Percentiles rank a stretch among this genome's conserved stretches.
These are phyloP conservation scores for Popillia japonica DNA, from an alignment of 1,140 invertebrate species.

Conservation along the genomic window DNA sequence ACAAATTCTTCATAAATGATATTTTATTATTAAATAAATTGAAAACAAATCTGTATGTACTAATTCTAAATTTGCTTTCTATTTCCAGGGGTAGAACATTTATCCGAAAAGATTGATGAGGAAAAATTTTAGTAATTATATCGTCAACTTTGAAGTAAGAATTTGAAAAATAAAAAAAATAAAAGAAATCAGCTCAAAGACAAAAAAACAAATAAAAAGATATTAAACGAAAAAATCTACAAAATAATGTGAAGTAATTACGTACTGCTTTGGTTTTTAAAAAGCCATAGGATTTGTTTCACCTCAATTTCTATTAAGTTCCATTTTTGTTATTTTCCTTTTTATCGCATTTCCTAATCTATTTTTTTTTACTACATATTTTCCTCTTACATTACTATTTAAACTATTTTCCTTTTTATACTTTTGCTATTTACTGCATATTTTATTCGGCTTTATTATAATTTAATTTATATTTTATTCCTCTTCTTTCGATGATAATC, in stretches of 20 bases:
- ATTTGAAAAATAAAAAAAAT: neutral
- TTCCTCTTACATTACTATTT: neutral
- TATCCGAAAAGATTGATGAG: constrained; percentile 56
- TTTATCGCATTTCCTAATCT: neutral
- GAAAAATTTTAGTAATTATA: constrained; percentile 26
- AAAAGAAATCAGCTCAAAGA: constrained; percentile 15
- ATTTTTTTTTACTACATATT: neutral
- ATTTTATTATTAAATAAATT: too few relatives aligned
- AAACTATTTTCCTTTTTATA: neutral
- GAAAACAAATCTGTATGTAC: too few relatives aligned
- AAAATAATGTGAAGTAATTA: constrained; percentile 15
- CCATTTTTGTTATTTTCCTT: neutral
- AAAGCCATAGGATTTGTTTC: constrained; percentile 25
- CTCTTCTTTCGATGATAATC: neutral
- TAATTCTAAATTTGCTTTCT: constrained; percentile 42
- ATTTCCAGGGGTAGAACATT: constrained; percentile 58
- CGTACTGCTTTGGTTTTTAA: constrained; percentile 36
- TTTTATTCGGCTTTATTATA: too few relatives aligned
- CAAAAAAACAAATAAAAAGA: constrained; percentile 17
- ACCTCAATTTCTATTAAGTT: neutral
- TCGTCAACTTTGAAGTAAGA: constrained; percentile 32
- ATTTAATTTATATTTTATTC: neutral
- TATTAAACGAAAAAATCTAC: neutral
- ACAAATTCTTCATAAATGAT: too few relatives aligned
- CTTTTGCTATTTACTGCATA: neutral